A percentile compares a stretch with the other conserved stretches of the same genome.
Evolutionary conservation across 2,113 vertebrate genomes (phyloP).

Genomic region (Martes martes): DNA sequence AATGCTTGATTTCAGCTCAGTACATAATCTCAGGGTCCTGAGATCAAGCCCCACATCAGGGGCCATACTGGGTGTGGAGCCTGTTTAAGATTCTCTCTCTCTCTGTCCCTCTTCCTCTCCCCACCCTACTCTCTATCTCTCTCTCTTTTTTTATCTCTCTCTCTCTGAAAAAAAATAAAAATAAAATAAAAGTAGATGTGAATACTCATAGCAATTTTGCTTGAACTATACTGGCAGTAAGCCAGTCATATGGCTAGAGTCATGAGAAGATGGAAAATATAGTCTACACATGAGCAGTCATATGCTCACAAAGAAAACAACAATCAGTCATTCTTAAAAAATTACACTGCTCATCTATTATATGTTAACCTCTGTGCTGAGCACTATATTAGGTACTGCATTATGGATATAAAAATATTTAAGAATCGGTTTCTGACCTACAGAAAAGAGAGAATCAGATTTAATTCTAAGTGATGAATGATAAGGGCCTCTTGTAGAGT

Average conservation of each 20-base stretch:
- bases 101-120: background rate
- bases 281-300: background rate
- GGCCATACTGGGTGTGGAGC: too few relatives aligned
- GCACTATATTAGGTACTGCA: background rate
- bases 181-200: background rate
- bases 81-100: background rate
- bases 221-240: background rate
- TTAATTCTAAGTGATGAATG: background rate
- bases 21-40: background rate
- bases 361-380: background rate
- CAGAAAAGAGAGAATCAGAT: background rate
- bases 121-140: background rate
- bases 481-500: background rate
- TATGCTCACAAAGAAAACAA: background rate
- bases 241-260: background rate
- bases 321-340: background rate
- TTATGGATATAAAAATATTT: background rate
- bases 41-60: background rate
- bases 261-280: background rate
- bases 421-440: background rate
- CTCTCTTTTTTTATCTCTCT: background rate
- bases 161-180: background rate
- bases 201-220: background rate
- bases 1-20: background rate
- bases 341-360: background rate